phyloP scores from a whole-genome alignment of 2,888 invertebrate species.

The Eudemis profundana region DNA sequence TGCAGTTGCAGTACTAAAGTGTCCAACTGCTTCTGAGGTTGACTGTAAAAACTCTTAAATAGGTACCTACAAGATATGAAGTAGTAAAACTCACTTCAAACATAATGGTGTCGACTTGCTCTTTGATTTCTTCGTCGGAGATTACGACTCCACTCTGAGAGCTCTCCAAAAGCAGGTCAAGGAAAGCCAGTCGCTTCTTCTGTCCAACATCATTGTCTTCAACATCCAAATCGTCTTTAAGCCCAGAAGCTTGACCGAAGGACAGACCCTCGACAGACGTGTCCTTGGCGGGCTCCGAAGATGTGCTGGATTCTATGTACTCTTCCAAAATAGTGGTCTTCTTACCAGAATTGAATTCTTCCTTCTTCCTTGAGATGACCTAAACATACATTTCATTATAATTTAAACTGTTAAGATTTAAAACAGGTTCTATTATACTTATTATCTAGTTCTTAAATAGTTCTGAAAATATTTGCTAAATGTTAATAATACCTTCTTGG shows the following conservation, averaged over 20 bases:
- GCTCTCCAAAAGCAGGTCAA: constrained; percentile 93
- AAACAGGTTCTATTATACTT: background rate
- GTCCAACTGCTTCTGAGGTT: too few relatives aligned
- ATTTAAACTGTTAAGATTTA: background rate
- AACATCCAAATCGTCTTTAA: constrained; percentile 92
- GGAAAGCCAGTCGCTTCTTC: constrained; percentile 93
- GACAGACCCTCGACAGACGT: constrained; percentile 88
- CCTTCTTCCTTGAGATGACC: constrained; percentile 90
- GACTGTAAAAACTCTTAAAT: too few relatives aligned
- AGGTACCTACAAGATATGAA: background rate
- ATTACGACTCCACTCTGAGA: constrained; percentile 89
- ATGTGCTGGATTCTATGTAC: constrained; percentile 48
- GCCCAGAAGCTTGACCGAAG: constrained; percentile 89
- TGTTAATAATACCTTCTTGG: constrained; percentile 86
- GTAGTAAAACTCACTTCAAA: constrained; percentile 87
- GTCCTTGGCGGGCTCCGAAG: constrained; percentile 54
- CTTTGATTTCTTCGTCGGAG: constrained; percentile 91
- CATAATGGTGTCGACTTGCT: constrained; percentile 95
- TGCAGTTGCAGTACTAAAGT: too few relatives aligned
- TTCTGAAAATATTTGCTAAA: constrained; percentile 18
- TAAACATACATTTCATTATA: constrained; percentile 50
- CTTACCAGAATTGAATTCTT: constrained; percentile 88
- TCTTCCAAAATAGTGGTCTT: constrained; percentile 71
- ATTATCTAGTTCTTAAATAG: constrained; percentile 36
- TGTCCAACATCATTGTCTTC: constrained; percentile 92